A percentile compares a stretch with the other conserved stretches of the same genome.
These are phyloP conservation scores for Ennomos quercinarius DNA, from an alignment of 2,888 invertebrate species.

Conservation along the genomic window DNA sequence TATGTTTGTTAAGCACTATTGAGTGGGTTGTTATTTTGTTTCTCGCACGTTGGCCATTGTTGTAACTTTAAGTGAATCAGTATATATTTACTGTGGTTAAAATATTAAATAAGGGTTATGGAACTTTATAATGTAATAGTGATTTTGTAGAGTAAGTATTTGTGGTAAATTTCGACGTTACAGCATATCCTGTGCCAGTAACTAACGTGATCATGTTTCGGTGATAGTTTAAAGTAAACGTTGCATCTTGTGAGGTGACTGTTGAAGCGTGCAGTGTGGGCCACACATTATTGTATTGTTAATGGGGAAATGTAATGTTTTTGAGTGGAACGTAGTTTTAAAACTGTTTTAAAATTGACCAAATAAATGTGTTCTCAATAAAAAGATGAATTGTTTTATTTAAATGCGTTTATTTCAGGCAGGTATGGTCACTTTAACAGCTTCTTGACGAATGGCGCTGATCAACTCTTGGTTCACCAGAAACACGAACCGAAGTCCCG, in stretches of 20 bases:
- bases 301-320: conserved; percentile 63
- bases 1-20: conserved; percentile 75
- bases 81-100: conserved; percentile 68
- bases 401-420: conserved; percentile 58
- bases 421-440: conserved; percentile 90
- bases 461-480: conserved; percentile 96
- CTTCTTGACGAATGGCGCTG: conserved; percentile 94
- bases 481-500: conserved; percentile 96
- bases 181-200: conserved; percentile 80
- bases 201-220: conserved; percentile 80
- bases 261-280: conserved; percentile 52
- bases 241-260: conserved; percentile 43
- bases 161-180: conserved; percentile 68
- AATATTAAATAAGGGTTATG: conserved; percentile 75
- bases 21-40: conserved; percentile 74
- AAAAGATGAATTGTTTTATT: conserved; percentile 50
- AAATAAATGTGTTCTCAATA: conserved; percentile 85
- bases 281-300: conserved; percentile 57
- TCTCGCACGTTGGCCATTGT: conserved; percentile 79
- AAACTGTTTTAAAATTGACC: conserved; percentile 80
- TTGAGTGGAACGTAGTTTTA: conserved; percentile 78
- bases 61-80: conserved; percentile 60
- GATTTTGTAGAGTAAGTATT: conserved; percentile 47
- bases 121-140: conserved; percentile 58
- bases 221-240: conserved; percentile 66